These are phyloP conservation scores for Isoperla grammatica DNA, from an alignment of 2,888 invertebrate species.

Conservation along the genomic window DNA sequence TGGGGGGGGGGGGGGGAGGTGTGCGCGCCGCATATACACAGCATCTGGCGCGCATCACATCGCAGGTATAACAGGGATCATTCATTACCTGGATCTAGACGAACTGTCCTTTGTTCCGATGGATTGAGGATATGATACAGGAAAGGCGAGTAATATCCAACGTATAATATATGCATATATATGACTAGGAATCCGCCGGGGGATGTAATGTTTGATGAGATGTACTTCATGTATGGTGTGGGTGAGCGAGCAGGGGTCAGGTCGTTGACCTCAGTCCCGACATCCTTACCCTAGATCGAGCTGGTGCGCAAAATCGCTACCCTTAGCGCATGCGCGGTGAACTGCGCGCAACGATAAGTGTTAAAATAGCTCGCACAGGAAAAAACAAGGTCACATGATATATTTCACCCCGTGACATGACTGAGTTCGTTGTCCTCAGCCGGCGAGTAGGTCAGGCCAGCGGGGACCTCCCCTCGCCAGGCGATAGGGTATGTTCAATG, in stretches of 20 bases:
- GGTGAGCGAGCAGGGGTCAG: neutral
- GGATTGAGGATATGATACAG: too few species aligned
- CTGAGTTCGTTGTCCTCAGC: constrained; percentile 11
- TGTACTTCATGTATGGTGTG: too few species aligned
- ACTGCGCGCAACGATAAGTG: neutral
- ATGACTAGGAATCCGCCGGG: too few species aligned
- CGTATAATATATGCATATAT: too few species aligned
- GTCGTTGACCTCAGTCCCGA: constrained; percentile 10
- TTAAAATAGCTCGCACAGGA: neutral
- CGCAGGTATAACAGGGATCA: too few species aligned
- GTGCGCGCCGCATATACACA: neutral
- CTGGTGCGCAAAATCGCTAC: neutral
- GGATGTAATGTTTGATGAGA: too few species aligned
- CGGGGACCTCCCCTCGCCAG: too few species aligned
- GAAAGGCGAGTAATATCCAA: too few species aligned
- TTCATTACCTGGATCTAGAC: too few species aligned
- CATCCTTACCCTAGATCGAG: constrained; percentile 17
- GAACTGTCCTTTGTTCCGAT: too few species aligned
- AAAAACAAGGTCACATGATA: neutral
- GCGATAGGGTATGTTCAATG: too few species aligned
- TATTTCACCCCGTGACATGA: constrained; percentile 1
- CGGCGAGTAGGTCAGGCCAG: constrained; percentile 10
- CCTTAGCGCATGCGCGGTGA: neutral
- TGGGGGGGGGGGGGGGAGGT: neutral
- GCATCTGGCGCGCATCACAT: neutral